phyloP scores from a whole-genome alignment of 2,113 vertebrate genomes.

The Campylomormyrus tamandua region DNA sequence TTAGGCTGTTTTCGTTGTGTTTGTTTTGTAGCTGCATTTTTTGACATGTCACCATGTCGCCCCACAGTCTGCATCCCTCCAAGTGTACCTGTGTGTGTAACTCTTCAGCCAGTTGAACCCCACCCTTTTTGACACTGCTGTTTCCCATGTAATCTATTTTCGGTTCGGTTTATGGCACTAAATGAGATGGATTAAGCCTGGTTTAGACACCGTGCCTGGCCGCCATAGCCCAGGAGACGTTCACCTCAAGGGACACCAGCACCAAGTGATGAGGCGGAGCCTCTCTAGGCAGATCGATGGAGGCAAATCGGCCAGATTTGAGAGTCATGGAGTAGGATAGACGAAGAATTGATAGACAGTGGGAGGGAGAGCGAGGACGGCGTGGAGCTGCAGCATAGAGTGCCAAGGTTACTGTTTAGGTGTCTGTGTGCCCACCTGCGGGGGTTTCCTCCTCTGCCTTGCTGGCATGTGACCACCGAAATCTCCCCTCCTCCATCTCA shows the following conservation, averaged over 20 bases:
- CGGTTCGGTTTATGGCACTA: slow-evolving; percentile 56
- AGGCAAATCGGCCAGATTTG: background rate
- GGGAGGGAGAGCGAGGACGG: background rate
- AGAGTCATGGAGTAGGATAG: background rate
- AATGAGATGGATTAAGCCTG: slow-evolving; percentile 54
- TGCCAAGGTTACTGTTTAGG: background rate
- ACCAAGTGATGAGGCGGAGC: background rate
- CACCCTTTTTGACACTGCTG: slow-evolving; percentile 49
- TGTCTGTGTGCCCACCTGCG: background rate
- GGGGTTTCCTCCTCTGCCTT: background rate
- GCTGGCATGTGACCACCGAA: background rate
- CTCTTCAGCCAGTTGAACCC: slow-evolving; percentile 43
- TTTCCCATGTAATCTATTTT: slow-evolving; percentile 59
- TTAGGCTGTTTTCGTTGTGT: too few relatives aligned
- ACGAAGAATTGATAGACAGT: background rate
- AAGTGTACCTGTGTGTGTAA: slow-evolving; percentile 21
- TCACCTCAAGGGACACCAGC: background rate
- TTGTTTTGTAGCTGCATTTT: background rate
- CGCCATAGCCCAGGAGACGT: background rate
- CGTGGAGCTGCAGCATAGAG: background rate
- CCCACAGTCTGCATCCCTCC: background rate
- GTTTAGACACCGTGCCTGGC: background rate
- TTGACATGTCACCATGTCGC: background rate
- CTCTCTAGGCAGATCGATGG: background rate
- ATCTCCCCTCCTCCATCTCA: background rate